Base-by-base conservation (phyloP, 53 echinoderm and acorn worm species). In the Actinopyga echinites region DNA sequence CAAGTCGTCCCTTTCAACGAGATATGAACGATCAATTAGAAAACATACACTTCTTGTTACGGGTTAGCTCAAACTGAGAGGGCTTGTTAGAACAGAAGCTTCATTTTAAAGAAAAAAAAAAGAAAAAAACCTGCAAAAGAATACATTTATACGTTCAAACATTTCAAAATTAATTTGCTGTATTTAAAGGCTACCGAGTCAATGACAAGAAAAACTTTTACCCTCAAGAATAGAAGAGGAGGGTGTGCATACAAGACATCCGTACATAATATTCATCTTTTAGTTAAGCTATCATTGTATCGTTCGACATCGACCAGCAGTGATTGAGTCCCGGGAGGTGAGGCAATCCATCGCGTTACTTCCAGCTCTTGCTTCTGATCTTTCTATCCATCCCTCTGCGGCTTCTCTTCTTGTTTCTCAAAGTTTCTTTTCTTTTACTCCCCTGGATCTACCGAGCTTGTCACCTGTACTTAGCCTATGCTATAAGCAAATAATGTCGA, bases 381-480 rank as follows among this genome's bases (percentile, higher is more conserved):
- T 69, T 44, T 40, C 42, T 69, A 69, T 69, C 38, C 44, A 24
- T 69, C 34, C 33, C 37, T 69, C 44, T 42, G 37, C 34, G 37
- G 29, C 29, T 64, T 37, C 69, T 19, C 32, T 69, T 19, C 23
- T 69, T 38, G 21, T 60, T 7, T 30, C 30, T 30, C 26, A 30
- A 26, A 62, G 26, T 62, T 62, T 62, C 30, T 62, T 62, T 69
- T 40, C 38, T 17, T 20, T 34, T 36, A 37, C 40, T 69, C 35
- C 42, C 19, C 32, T 69, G 38, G 24, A 69, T 42, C 69, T 40
- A 69, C 40, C 43, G 69, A 69, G 69, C 69, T 40, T 69, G 44
- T 69, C 69, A 69, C 69, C 69, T 69, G 69, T 69, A 69, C 69
- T 69, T 69, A 69, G 69, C 25, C n/a, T 69, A 69, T 38, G 44